Evolutionary conservation across 1,140 invertebrate genomes (phyloP).

Genomic region (Zaprionus davidi): DNA sequence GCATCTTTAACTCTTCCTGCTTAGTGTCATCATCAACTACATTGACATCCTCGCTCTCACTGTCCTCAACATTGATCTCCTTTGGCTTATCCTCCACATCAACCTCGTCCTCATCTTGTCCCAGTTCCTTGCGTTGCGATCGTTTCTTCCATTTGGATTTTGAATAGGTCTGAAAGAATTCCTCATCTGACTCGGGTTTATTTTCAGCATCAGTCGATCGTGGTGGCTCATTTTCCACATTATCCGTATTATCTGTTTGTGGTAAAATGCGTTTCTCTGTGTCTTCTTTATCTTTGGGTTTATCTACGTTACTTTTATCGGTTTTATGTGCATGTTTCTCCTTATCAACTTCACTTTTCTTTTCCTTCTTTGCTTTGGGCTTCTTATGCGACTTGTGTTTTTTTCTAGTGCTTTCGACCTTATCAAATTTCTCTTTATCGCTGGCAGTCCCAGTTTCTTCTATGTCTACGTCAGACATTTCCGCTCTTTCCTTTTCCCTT

Average conservation of each 20-base stretch:
- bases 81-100: background rate
- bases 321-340: background rate
- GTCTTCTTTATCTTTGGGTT: background rate
- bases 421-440: background rate
- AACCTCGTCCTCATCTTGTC: background rate
- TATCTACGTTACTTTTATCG: constrained; percentile 3
- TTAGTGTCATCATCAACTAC: background rate
- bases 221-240: constrained; percentile 63
- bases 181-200: background rate
- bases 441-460: background rate
- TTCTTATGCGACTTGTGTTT: constrained; percentile 2
- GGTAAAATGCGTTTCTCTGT: background rate
- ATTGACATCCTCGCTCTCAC: background rate
- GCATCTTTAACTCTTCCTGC: background rate
- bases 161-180: background rate
- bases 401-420: background rate
- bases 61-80: background rate
- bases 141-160: background rate
- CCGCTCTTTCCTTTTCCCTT: background rate
- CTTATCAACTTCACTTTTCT: background rate
- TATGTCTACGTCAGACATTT: background rate
- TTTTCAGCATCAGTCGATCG: background rate
- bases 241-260: constrained; percentile 38
- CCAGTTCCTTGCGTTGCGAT: background rate
- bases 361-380: background rate